A percentile compares a stretch with the other conserved stretches of the same genome.
Evolutionary conservation across 2,888 invertebrate species (phyloP).

Genomic region (Pediacus dermestoides): DNA sequence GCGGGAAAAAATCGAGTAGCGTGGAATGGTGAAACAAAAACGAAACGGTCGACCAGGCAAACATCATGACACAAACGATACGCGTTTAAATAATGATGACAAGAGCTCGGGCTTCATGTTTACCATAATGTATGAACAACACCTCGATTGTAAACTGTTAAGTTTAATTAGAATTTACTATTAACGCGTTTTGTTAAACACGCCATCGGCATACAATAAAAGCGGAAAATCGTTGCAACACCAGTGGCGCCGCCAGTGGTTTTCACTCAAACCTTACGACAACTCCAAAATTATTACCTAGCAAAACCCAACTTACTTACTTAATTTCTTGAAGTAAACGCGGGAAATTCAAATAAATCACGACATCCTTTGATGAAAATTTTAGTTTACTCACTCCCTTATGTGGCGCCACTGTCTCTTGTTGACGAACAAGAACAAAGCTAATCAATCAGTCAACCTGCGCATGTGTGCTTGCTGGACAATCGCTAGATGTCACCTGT

Average conservation of each 20-base stretch:
- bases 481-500: conserved; percentile 42
- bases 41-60: conserved; percentile 13
- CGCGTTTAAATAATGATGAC: conserved; percentile 33
- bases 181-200: conserved; percentile 43
- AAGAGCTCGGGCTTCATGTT: conserved; percentile 38
- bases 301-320: too few species aligned
- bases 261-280: background rate
- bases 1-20: too few species aligned
- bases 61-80: conserved; percentile 11
- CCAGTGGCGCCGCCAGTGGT: conserved; percentile 4
- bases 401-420: too few species aligned
- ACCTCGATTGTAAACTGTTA: conserved; percentile 44
- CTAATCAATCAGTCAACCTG: conserved; percentile 41
- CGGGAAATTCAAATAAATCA: too few species aligned
- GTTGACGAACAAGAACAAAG: too few species aligned
- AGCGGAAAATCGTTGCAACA: conserved; percentile 11
- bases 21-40: too few species aligned
- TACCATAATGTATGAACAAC: conserved; percentile 44
- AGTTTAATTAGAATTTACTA: conserved; percentile 47
- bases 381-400: too few species aligned
- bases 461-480: conserved; percentile 36
- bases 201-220: conserved; percentile 34
- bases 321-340: too few species aligned
- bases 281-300: background rate
- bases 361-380: too few species aligned